Evolutionary conservation across 2,888 invertebrate genomes (phyloP).

Genomic region (Erebia aethiops): DNA sequence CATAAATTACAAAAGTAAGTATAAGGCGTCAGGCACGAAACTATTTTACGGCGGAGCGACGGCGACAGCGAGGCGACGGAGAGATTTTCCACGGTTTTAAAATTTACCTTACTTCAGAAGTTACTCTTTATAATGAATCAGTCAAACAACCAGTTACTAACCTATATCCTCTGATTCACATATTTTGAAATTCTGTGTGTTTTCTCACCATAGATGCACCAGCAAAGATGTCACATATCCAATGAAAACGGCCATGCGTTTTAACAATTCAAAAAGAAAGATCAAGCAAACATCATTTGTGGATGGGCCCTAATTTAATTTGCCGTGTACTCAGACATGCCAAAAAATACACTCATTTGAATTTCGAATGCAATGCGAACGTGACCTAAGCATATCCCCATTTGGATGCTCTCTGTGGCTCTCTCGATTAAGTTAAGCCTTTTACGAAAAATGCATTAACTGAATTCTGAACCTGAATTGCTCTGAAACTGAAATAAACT

Average conservation of each 20-base stretch:
- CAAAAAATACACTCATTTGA: conserved; percentile 78
- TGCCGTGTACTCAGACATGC: conserved; percentile 68
- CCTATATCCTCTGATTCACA: too few species aligned
- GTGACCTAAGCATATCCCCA: conserved; percentile 70
- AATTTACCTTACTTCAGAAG: too few species aligned
- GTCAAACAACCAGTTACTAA: too few species aligned
- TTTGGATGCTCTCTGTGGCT: conserved; percentile 61
- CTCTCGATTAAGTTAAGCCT: conserved; percentile 43
- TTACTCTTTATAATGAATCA: too few species aligned
- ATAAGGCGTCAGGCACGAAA: too few species aligned
- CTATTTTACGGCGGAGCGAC: too few species aligned
- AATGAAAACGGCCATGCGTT: conserved; percentile 1
- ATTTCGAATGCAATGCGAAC: conserved; percentile 73
- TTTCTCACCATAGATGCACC: too few species aligned
- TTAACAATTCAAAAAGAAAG: conserved; percentile 36
- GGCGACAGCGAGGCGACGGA: too few species aligned
- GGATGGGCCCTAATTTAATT: conserved; percentile 67
- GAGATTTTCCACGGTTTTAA: too few species aligned
- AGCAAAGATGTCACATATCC: not conserved
- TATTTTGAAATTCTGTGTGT: too few species aligned
- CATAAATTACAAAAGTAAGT: too few species aligned
- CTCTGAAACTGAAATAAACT: conserved; percentile 22
- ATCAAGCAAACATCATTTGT: conserved; percentile 35
- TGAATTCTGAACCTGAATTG: conserved; percentile 25
- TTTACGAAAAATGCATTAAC: conserved; percentile 38